These are phyloP conservation scores for Diabrotica virgifera DNA, from an alignment of 1,140 invertebrate genomes.

Conservation along the genomic window DNA sequence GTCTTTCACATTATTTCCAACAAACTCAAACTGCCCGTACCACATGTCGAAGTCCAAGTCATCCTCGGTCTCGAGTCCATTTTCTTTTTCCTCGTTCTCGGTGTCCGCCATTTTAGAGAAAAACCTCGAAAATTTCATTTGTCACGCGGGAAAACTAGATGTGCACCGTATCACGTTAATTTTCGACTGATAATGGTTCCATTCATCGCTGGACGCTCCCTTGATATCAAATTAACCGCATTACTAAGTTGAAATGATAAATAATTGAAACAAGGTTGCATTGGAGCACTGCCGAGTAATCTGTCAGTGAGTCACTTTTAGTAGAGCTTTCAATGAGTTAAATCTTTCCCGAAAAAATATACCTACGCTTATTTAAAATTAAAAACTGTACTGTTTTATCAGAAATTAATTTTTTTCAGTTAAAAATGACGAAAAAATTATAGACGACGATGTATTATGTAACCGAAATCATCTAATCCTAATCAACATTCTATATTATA, in stretches of 20 bases:
- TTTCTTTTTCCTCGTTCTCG: conserved; percentile 5
- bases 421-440: no score
- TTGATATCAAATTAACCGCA: neutral
- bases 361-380: no score
- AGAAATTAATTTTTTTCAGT: no score
- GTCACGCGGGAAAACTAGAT: neutral
- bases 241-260: neutral
- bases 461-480: no score
- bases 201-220: neutral
- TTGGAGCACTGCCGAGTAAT: neutral
- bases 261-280: neutral
- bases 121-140: neutral
- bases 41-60: conserved; percentile 80
- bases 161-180: neutral
- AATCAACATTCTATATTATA: no score
- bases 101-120: conserved; percentile 10
- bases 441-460: no score
- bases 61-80: conserved; percentile 47
- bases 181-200: neutral
- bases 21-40: conserved; percentile 82
- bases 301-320: neutral
- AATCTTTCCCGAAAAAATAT: no score
- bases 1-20: conserved; percentile 50
- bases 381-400: no score
- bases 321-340: no score